These are phyloP conservation scores for Sebastes hubbsi DNA, from an alignment of 2,797 vertebrate genomes.

Conservation along the genomic window DNA sequence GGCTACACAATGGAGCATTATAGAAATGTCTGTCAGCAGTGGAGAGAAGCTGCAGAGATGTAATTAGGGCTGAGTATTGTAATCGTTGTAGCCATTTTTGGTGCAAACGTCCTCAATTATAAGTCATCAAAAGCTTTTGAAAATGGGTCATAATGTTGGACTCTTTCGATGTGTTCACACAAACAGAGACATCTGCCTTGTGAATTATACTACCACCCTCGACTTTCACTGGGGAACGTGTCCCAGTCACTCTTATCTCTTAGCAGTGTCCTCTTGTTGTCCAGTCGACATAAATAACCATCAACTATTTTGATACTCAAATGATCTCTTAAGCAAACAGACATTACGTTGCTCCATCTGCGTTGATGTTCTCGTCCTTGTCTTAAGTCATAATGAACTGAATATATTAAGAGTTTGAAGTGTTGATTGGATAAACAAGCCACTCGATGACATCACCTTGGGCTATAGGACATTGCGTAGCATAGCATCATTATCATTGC, in stretches of 20 bases:
- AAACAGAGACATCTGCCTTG: background rate
- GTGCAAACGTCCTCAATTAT: constrained; percentile 12
- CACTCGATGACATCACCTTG: background rate
- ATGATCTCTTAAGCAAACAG: background rate
- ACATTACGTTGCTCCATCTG: background rate
- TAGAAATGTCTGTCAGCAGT: constrained; percentile 18
- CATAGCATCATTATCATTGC: background rate
- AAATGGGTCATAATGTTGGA: background rate
- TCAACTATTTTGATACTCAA: too few species aligned
- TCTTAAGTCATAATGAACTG: background rate
- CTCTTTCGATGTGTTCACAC: background rate
- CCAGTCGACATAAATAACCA: background rate
- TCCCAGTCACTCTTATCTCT: background rate
- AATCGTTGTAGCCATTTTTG: background rate
- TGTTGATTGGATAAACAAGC: background rate
- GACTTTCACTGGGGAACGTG: background rate
- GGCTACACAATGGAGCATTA: constrained; percentile 10
- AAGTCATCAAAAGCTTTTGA: constrained; percentile 34
- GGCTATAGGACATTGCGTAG: background rate
- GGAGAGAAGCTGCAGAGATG: background rate
- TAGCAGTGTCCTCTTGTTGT: background rate
- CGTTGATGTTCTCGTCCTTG: background rate
- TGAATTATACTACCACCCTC: background rate
- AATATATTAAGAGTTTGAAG: background rate
- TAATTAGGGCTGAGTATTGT: constrained; percentile 26